Evolutionary conservation across 2,113 vertebrate species (phyloP).

Genomic region (Sander lucioperca): DNA sequence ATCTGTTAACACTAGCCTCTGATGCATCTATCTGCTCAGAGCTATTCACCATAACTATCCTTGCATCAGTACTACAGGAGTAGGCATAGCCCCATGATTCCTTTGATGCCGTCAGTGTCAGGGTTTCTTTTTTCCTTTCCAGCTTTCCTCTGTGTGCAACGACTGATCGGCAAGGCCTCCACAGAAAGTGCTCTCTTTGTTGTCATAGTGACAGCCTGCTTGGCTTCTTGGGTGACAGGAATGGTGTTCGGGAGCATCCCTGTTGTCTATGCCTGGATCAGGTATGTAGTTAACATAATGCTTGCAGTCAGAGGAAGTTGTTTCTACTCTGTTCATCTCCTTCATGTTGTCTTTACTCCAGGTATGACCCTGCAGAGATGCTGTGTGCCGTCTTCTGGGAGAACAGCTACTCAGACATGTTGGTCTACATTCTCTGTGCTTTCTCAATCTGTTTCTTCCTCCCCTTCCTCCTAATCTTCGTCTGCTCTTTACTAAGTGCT

Average conservation of each 20-base stretch:
- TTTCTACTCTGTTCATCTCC: not conserved
- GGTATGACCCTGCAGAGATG: constrained; percentile 84
- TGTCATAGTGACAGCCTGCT: constrained; percentile 63
- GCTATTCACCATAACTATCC: not conserved
- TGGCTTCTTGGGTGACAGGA: constrained; percentile 79
- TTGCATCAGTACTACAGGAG: not conserved
- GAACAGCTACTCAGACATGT: constrained; percentile 82
- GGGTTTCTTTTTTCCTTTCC: not conserved
- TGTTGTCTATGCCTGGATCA: constrained; percentile 81
- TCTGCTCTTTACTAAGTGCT: constrained; percentile 67
- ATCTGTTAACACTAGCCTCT: not conserved
- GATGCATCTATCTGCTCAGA: not conserved
- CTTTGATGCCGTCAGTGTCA: not conserved
- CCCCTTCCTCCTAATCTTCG: constrained; percentile 75
- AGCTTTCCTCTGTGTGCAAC: constrained; percentile 81
- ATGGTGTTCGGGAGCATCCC: constrained; percentile 80
- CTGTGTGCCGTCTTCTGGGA: constrained; percentile 85
- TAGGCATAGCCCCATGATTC: not conserved
- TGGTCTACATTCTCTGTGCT: constrained; percentile 81
- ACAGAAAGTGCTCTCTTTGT: constrained; percentile 46
- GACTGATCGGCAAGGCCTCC: constrained; percentile 50
- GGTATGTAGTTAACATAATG: constrained; percentile 46
- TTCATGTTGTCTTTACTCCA: constrained; percentile 24
- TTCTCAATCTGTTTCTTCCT: constrained; percentile 78
- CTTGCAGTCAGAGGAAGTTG: not conserved